Conservation (phyloP, 1,140 invertebrate species). For the Muscidifurax raptorellus region DNA sequence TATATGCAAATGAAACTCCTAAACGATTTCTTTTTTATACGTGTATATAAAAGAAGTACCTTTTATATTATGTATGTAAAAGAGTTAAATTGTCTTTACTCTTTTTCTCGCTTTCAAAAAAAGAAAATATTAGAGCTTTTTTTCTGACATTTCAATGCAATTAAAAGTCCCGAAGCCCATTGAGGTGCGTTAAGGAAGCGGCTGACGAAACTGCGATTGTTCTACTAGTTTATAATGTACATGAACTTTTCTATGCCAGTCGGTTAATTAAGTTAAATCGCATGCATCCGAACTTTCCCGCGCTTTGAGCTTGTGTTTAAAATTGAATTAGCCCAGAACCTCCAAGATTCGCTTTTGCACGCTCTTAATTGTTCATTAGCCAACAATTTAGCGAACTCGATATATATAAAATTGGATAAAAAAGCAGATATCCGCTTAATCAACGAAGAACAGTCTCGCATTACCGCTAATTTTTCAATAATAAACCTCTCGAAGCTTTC, state of each 20-base stretch:
- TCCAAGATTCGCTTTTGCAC: too few relatives aligned
- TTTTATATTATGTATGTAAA: too few relatives aligned
- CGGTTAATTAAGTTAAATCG: too few relatives aligned
- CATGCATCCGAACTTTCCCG: too few relatives aligned
- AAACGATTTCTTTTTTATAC: not conserved
- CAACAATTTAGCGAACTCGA: too few relatives aligned
- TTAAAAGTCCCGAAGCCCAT: not conserved
- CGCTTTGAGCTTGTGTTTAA: too few relatives aligned
- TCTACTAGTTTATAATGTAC: not conserved
- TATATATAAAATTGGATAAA: too few relatives aligned
- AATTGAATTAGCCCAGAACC: too few relatives aligned
- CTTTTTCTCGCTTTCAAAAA: not conserved
- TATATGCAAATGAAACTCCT: not conserved
- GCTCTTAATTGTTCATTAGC: too few relatives aligned
- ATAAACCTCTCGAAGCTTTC: not conserved
- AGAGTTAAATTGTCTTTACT: too few relatives aligned
- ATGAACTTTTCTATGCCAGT: too few relatives aligned
- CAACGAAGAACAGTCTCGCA: not conserved
- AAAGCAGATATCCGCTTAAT: too few relatives aligned
- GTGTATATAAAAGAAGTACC: not conserved
- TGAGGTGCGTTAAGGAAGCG: not conserved
- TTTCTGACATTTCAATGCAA: not conserved
- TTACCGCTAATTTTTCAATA: not conserved
- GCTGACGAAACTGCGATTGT: not conserved
- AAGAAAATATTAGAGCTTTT: not conserved